Conservation (phyloP, 2,113 vertebrate species). For the Bufo gargarizans region DNA sequence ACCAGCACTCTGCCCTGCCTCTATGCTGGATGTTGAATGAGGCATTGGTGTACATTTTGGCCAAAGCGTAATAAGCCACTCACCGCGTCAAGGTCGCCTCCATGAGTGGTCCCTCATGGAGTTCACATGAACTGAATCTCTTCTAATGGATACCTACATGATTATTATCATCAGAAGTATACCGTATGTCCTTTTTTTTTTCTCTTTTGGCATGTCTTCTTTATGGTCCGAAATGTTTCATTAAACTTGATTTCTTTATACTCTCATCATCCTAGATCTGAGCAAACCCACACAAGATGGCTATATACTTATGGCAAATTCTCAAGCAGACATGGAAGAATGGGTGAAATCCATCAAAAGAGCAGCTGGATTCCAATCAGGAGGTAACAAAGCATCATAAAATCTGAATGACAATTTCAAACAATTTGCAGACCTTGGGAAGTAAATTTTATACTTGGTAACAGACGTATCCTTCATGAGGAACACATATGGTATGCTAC, state of each 20-base stretch:
- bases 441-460: not conserved
- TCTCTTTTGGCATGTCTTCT: not conserved
- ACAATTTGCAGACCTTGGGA: no score
- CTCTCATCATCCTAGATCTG: slow-evolving; percentile 77
- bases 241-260: not conserved
- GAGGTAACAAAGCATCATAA: slow-evolving; percentile 78
- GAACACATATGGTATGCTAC: not conserved
- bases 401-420: not conserved
- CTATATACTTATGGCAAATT: slow-evolving; percentile 88
- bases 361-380: slow-evolving; percentile 76
- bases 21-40: no score
- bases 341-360: slow-evolving; percentile 89
- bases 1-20: no score
- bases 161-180: no score
- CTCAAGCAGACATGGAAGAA: slow-evolving; percentile 91
- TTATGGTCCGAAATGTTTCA: not conserved
- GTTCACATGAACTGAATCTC: no score
- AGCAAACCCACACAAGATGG: slow-evolving; percentile 74
- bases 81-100: no score
- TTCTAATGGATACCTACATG: no score
- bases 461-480: not conserved
- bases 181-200: not conserved
- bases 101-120: no score
- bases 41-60: no score
- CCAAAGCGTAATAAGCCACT: no score